Evolutionary conservation across 2,888 invertebrate genomes (phyloP).

Genomic region (Dynastes hyllus): DNA sequence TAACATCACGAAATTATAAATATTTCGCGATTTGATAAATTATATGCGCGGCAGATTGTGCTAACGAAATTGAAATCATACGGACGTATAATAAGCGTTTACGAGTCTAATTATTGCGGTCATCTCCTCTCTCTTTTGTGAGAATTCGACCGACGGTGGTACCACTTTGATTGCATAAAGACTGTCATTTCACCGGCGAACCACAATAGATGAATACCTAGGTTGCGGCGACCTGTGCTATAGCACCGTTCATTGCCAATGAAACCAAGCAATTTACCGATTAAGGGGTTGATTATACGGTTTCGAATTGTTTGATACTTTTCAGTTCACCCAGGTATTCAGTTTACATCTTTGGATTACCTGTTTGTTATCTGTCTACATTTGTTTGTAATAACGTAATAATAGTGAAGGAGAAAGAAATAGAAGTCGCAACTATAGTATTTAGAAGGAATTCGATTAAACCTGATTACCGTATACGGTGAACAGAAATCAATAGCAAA

Average conservation of each 20-base stretch:
- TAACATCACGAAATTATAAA: slow-evolving; percentile 36
- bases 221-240: neutral
- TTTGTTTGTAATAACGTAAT: slow-evolving; percentile 17
- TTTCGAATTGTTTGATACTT: slow-evolving; percentile 40
- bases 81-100: too few relatives aligned
- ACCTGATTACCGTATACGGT: too few relatives aligned
- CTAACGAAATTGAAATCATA: slow-evolving; percentile 36
- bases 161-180: slow-evolving; percentile 42
- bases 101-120: too few relatives aligned
- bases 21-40: slow-evolving; percentile 46
- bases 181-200: slow-evolving; percentile 39
- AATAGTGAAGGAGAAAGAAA: neutral
- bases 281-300: slow-evolving; percentile 40
- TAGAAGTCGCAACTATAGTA: neutral
- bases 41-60: slow-evolving; percentile 37
- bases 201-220: slow-evolving; percentile 44
- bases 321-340: too few relatives aligned
- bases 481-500: too few relatives aligned
- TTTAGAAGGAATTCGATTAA: too few relatives aligned
- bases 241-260: slow-evolving; percentile 38
- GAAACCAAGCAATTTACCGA: too few relatives aligned
- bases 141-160: slow-evolving; percentile 28
- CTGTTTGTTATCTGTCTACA: slow-evolving; percentile 24
- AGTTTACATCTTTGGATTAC: slow-evolving; percentile 24
- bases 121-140: slow-evolving; percentile 12